phyloP scores from a whole-genome alignment of 2,113 vertebrate genomes.

The Boulengeromyrus knoepffleri region DNA sequence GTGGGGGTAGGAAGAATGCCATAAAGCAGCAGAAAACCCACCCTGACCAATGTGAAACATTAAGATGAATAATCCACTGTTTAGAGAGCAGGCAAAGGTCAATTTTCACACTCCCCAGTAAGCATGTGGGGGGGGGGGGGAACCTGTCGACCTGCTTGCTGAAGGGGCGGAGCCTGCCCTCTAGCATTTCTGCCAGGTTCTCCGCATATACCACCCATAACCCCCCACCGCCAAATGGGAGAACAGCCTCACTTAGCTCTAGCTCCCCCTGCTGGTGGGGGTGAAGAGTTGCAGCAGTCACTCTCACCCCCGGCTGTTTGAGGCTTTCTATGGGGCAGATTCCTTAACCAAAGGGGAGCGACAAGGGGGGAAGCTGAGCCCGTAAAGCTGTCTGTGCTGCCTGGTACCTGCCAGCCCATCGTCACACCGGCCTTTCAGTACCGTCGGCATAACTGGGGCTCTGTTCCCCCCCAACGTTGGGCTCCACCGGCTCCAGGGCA shows the following conservation, averaged over 20 bases:
- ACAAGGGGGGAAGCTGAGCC: neutral
- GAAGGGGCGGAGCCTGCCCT: neutral
- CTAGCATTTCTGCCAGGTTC: neutral
- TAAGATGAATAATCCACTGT: slow-evolving; percentile 54
- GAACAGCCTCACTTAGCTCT: neutral
- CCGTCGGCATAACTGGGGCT: neutral
- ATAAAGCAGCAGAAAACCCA: slow-evolving; percentile 35
- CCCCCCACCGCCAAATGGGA: neutral
- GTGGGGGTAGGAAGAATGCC: slow-evolving; percentile 19
- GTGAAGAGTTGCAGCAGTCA: neutral
- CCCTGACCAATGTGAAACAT: slow-evolving; percentile 47
- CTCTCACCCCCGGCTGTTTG: neutral
- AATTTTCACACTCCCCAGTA: slow-evolving; percentile 55
- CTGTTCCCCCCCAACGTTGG: neutral
- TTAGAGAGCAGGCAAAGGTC: slow-evolving; percentile 62
- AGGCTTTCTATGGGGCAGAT: neutral
- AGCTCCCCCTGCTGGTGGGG: neutral
- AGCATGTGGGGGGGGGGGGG: slow-evolving; percentile 44
- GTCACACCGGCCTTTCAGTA: neutral
- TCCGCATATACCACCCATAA: neutral
- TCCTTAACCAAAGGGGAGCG: neutral
- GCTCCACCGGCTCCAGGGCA: neutral
- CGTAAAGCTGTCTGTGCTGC: neutral
- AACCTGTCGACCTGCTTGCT: slow-evolving; percentile 10
- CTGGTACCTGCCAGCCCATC: neutral